Base-by-base conservation (phyloP, 2,888 invertebrate genomes). In the Aleiodes leptofemur region DNA sequence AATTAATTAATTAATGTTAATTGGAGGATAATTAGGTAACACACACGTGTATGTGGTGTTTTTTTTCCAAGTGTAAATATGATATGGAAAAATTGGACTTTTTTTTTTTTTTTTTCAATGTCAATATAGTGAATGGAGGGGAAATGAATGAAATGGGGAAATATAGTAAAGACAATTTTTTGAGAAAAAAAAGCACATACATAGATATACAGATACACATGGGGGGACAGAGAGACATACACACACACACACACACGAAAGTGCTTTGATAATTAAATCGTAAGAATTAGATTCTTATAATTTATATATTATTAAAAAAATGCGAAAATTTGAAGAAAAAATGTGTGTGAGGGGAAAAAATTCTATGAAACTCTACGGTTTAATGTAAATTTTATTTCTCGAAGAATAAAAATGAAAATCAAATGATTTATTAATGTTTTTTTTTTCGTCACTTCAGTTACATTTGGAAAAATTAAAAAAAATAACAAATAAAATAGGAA, bases 261-360 rank as follows among this genome's bases (percentile, higher is more conserved):
- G 79, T 78, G 76, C 82, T 83, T 85, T 80, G 81, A 81, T 81
- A 77, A 70, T 77, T 71, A 74, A 34, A 34, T 34, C 16, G 43
- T 85, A 85, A 85, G 79, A 73, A 71, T 80, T 86, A 83, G 80
- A 85, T 84, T 86, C 83, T 83, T 84, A 85, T 86, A 87, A 87
- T 87, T 87, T 87, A 87, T 86, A 86, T 69, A 23, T 43, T 43
- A 74, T 61, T 23, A 43, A 59, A 61, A 59, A 23, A 34, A 56
- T 53, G 23, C 9, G 59, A 70, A 70, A 53, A 48, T 31, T 31
- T 29, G 23, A 23, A 23, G 23, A 23, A 23, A 23, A 23, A 23
- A 1, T 23, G 23, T 23, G 23, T 23, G 23, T 23, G 23, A 57
- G 7, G 14, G 4, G 3, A 34, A 34, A 34, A 34, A 34, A 34